Percentiles rank a stretch among this genome's conserved stretches.
Conservation (phyloP, 2,113 vertebrate species). For the Ahaetulla prasina region DNA sequence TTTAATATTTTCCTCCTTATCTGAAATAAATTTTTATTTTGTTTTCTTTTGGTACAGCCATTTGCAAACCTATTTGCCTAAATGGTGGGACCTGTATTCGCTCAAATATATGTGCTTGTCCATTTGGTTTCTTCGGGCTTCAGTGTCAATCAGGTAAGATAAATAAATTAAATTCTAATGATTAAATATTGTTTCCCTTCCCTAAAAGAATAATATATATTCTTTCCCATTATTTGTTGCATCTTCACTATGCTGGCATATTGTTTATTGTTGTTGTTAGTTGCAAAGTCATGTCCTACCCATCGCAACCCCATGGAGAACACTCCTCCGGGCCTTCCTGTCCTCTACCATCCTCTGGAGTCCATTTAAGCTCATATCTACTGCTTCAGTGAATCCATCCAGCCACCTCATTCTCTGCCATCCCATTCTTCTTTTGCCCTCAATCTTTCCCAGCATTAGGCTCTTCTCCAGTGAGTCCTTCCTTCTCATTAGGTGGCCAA, state of each 20-base stretch:
- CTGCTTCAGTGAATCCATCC: no score
- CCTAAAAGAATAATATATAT: background rate
- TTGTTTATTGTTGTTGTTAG: no score
- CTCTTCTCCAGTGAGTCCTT: no score
- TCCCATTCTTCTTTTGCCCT: no score
- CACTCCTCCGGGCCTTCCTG: no score
- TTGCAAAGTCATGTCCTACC: no score
- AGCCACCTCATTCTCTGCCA: no score
- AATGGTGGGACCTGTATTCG: slow-evolving; percentile 74
- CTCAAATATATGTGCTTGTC: slow-evolving; percentile 72
- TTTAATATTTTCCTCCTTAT: background rate
- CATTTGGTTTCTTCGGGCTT: slow-evolving; percentile 69
- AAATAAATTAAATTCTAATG: slow-evolving; percentile 25
- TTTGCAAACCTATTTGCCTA: slow-evolving; percentile 78
- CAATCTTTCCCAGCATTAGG: no score
- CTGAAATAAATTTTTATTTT: background rate
- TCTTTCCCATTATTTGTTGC: background rate
- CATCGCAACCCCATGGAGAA: no score
- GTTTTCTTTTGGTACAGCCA: slow-evolving; percentile 57
- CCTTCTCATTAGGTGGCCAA: no score
- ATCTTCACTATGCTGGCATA: background rate
- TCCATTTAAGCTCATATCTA: no score
- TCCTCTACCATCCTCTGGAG: no score
- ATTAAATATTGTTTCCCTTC: slow-evolving; percentile 18
- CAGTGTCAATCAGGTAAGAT: slow-evolving; percentile 76